Conservation (phyloP, 2,797 vertebrate species). For the Sus cebifrons region DNA sequence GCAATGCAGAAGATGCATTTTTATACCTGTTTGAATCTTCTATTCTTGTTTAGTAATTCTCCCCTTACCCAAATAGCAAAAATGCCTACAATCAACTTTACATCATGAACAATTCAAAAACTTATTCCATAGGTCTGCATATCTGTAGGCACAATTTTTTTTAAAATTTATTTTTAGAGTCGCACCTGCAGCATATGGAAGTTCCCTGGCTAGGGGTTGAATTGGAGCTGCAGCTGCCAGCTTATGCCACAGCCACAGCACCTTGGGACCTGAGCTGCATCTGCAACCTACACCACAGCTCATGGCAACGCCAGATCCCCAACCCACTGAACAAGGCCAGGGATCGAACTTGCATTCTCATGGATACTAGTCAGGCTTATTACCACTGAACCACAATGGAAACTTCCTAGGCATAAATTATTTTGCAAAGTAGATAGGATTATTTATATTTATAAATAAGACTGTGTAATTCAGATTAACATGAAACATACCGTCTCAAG, state of each 20-base stretch:
- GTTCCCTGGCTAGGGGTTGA: no score
- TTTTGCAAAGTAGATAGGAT: not conserved
- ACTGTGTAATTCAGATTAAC: not conserved
- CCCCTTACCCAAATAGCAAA: constrained; percentile 6
- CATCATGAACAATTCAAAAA: constrained; percentile 6
- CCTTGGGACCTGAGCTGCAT: no score
- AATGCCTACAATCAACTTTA: not conserved
- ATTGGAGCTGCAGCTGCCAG: no score
- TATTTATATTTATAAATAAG: constrained; percentile 42
- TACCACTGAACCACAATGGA: no score
- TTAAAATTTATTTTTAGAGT: no score
- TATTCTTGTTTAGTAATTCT: not conserved
- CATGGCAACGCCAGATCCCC: no score
- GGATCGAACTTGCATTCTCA: no score
- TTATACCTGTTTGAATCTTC: not conserved
- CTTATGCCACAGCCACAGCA: no score
- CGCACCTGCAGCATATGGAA: no score
- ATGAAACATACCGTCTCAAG: constrained; percentile 4
- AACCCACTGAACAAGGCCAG: no score
- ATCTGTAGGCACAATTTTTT: not conserved
- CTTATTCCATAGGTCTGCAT: not conserved
- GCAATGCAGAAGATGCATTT: not conserved
- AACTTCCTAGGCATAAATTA: not conserved
- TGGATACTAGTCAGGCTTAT: no score
- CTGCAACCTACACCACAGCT: no score